A percentile compares a stretch with the other conserved stretches of the same genome.
phyloP scores from a whole-genome alignment of 1,140 invertebrate species.

The Helicoverpa armigera region DNA sequence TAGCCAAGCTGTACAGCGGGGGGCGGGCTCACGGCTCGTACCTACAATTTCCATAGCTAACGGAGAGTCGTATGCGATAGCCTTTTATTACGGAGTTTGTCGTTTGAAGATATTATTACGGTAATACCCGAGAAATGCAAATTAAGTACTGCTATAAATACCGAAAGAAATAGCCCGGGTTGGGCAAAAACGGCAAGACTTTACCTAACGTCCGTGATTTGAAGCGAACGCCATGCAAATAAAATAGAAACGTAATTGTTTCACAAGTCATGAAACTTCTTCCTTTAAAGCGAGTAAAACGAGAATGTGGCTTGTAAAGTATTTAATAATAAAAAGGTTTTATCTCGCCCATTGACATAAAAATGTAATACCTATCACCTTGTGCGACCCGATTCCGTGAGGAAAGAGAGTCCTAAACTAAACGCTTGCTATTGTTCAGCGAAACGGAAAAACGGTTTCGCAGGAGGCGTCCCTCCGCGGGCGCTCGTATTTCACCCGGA shows the following conservation, averaged over 20 bases:
- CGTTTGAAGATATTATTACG: slow-evolving; percentile 81
- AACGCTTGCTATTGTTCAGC: slow-evolving; percentile 78
- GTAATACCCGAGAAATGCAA: slow-evolving; percentile 76
- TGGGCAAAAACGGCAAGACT: slow-evolving; percentile 62
- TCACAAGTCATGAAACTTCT: slow-evolving; percentile 16
- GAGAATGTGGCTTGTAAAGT: slow-evolving; percentile 17
- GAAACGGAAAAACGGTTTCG: slow-evolving; percentile 81
- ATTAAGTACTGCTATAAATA: slow-evolving; percentile 78
- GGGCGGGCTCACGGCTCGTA: slow-evolving; percentile 49
- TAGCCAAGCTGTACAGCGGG: slow-evolving; percentile 62
- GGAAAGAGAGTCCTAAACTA: slow-evolving; percentile 74
- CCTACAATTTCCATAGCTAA: slow-evolving; percentile 76
- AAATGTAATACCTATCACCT: slow-evolving; percentile 52
- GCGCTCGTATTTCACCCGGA: slow-evolving; percentile 82
- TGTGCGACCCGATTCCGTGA: slow-evolving; percentile 60
- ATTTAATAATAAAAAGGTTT: slow-evolving; percentile 4
- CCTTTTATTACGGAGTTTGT: slow-evolving; percentile 77
- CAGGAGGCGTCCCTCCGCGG: slow-evolving; percentile 72
- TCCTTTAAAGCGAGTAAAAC: slow-evolving; percentile 1
- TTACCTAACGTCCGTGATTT: slow-evolving; percentile 62
- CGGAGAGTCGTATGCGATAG: slow-evolving; percentile 68
- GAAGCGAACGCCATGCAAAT: slow-evolving; percentile 53
- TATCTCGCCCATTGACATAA: slow-evolving; percentile 22
- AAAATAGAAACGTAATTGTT: slow-evolving; percentile 52
- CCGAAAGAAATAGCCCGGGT: slow-evolving; percentile 63